A percentile compares a stretch with the other conserved stretches of the same genome.
Conservation (phyloP, 2,113 vertebrate genomes). For the Dicerorhinus sumatrensis region DNA sequence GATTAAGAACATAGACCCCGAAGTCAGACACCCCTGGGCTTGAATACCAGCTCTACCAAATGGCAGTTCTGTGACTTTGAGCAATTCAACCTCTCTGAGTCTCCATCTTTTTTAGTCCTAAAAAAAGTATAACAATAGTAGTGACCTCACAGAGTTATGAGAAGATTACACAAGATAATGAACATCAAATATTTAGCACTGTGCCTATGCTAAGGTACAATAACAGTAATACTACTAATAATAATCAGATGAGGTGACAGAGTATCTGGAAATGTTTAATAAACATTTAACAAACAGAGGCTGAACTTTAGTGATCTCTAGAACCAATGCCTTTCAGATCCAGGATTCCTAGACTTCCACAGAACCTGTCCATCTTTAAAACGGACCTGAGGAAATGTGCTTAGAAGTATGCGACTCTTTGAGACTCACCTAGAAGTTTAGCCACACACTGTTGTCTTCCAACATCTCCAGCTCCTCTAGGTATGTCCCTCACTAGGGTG, state of each 20-base stretch:
- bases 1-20: constrained; percentile 2
- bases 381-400: not conserved
- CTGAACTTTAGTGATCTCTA: not conserved
- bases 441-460: not conserved
- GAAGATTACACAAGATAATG: not conserved
- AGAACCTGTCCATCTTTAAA: constrained; percentile 22
- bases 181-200: constrained; percentile 6
- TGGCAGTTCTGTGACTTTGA: constrained; percentile 9
- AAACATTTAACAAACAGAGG: not conserved
- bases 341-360: not conserved
- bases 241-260: not conserved
- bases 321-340: constrained; percentile 5
- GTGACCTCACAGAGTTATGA: not conserved
- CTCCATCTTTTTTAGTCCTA: constrained; percentile 36
- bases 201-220: not conserved
- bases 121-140: not conserved
- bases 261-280: constrained; percentile 17
- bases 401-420: not conserved
- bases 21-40: not conserved
- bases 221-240: not conserved
- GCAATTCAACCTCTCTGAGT: not conserved
- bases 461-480: not conserved
- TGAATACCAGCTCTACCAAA: not conserved
- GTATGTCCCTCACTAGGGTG: not conserved
- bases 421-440: not conserved